phyloP scores from a whole-genome alignment of 1,140 invertebrate genomes.

The Streblospio benedicti region DNA sequence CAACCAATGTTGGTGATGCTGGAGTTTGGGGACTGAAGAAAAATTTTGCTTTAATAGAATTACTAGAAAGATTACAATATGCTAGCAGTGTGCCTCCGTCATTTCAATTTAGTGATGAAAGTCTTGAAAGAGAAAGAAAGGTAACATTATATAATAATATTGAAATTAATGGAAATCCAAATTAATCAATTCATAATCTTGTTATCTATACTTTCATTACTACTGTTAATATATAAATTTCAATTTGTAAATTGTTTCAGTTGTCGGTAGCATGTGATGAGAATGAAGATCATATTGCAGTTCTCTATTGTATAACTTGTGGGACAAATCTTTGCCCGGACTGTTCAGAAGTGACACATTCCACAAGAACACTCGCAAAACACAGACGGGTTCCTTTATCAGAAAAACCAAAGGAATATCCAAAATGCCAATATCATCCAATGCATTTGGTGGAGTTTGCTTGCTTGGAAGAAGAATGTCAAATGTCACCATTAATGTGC shows the following conservation, averaged over 20 bases:
- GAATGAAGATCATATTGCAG: constrained; percentile 54
- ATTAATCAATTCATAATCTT: too few species aligned
- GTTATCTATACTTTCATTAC: too few species aligned
- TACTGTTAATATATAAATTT: too few species aligned
- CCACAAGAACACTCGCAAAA: constrained; percentile 53
- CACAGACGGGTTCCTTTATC: constrained; percentile 56
- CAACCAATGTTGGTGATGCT: constrained; percentile 52
- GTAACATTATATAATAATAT: too few species aligned
- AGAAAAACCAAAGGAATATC: constrained; percentile 56
- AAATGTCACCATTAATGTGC: constrained; percentile 52
- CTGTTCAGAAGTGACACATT: constrained; percentile 54
- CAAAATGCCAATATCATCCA: constrained; percentile 54
- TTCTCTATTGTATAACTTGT: constrained; percentile 56
- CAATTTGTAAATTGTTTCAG: constrained; percentile 44
- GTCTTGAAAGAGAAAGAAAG: too few species aligned
- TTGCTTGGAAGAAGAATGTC: constrained; percentile 55
- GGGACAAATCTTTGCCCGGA: constrained; percentile 54
- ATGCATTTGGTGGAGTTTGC: constrained; percentile 56
- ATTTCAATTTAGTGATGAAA: too few species aligned
- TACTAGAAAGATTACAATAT: constrained; percentile 53
- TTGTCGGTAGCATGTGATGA: constrained; percentile 55
- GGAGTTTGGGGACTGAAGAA: constrained; percentile 58
- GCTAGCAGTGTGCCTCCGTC: constrained; percentile 14
- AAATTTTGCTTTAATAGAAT: constrained; percentile 57
- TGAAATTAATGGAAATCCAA: too few species aligned